These are phyloP conservation scores for Esperia sulphurella DNA, from an alignment of 2,888 invertebrate species.

Conservation along the genomic window DNA sequence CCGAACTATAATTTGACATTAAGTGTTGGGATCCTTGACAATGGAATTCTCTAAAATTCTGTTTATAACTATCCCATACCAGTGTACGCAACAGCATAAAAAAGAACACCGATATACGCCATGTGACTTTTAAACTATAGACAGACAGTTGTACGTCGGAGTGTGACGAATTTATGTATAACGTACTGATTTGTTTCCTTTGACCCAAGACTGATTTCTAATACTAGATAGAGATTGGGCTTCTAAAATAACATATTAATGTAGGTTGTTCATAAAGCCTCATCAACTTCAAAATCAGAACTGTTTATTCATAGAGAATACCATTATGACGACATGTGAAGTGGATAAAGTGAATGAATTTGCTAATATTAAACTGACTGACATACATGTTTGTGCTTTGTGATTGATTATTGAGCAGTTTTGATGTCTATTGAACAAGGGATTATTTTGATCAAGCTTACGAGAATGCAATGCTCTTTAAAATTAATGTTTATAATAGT, in stretches of 20 bases:
- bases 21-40: conserved; percentile 8
- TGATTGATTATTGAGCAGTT: conserved; percentile 25
- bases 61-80: conserved; percentile 11
- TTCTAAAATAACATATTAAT: conserved; percentile 24
- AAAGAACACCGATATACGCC: conserved; percentile 16
- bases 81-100: conserved; percentile 17
- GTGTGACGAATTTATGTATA: conserved; percentile 39
- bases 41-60: conserved; percentile 52
- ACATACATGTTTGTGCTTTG: conserved; percentile 30
- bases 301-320: conserved; percentile 10
- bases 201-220: conserved; percentile 70
- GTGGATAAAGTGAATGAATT: conserved; percentile 13
- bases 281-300: conserved; percentile 9
- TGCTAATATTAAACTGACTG: conserved; percentile 27
- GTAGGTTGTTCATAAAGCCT: conserved; percentile 27
- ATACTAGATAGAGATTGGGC: conserved; percentile 50
- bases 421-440: conserved; percentile 58
- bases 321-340: conserved; percentile 13
- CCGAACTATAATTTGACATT: not conserved
- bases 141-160: conserved; percentile 26
- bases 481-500: conserved; percentile 69
- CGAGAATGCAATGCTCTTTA: conserved; percentile 71
- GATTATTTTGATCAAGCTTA: conserved; percentile 73
- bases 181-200: conserved; percentile 58
- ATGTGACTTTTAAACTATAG: conserved; percentile 30